Conservation (phyloP, 2,113 vertebrate genomes). For the Taurulus bubalis region DNA sequence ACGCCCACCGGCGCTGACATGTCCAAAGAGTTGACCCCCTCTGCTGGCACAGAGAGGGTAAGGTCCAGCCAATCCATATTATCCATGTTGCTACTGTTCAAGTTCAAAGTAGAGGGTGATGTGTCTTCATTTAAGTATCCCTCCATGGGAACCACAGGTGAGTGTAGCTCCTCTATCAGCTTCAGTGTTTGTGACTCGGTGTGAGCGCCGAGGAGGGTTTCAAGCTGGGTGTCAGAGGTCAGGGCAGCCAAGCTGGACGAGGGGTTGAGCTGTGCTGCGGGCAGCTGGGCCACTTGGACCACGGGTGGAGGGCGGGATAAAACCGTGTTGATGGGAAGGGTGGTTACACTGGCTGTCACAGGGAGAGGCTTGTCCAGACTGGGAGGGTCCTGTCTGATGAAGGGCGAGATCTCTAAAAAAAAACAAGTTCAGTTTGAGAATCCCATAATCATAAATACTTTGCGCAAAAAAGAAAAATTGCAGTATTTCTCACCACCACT, state of each 20-base stretch:
- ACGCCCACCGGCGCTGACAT: constrained; percentile 77
- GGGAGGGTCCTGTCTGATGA: constrained; percentile 89
- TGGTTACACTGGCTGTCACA: constrained; percentile 94
- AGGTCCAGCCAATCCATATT: constrained; percentile 98
- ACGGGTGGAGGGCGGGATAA: constrained; percentile 92
- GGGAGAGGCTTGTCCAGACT: constrained; percentile 90
- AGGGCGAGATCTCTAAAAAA: constrained; percentile 92
- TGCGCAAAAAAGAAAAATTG: background rate
- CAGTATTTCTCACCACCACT: constrained; percentile 88
- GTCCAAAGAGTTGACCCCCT: constrained; percentile 89
- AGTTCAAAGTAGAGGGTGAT: constrained; percentile 81
- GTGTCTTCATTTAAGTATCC: constrained; percentile 81
- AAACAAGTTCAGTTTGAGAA: constrained; percentile 10
- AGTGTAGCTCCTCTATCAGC: constrained; percentile 90
- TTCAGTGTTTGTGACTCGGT: constrained; percentile 78
- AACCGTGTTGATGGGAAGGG: constrained; percentile 92
- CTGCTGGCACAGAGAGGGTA: constrained; percentile 87
- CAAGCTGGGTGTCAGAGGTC: constrained; percentile 88
- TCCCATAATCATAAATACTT: background rate
- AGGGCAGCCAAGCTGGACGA: constrained; percentile 82
- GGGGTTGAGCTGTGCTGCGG: constrained; percentile 79
- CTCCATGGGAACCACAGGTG: constrained; percentile 89
- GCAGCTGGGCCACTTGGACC: constrained; percentile 90
- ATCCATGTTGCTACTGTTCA: constrained; percentile 89
- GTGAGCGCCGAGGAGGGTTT: constrained; percentile 85